These are phyloP conservation scores for Otolemur crassicaudatus DNA, from an alignment of 2,797 vertebrate species.

Conservation along the genomic window DNA sequence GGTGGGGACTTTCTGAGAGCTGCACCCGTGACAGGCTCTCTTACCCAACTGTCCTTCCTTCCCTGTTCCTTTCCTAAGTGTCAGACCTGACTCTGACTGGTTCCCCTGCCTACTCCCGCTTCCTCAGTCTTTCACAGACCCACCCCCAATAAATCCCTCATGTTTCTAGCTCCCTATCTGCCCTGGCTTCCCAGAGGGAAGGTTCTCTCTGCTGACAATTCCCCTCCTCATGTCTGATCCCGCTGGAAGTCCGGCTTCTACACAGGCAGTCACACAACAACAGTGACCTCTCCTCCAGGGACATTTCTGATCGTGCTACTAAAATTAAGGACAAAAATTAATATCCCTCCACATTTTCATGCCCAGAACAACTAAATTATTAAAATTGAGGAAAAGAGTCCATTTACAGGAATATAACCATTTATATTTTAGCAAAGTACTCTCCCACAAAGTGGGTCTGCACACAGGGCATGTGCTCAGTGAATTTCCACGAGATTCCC, in stretches of 20 bases:
- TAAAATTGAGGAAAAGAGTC: not conserved
- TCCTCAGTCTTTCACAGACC: not conserved
- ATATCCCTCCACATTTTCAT: not conserved
- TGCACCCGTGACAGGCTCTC: not conserved
- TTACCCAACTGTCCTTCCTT: not conserved
- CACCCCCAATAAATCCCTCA: not conserved
- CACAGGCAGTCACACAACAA: not conserved
- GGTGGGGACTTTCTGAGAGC: not conserved
- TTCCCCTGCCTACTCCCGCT: not conserved
- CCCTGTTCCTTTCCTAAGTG: not conserved
- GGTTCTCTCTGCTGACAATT: not conserved
- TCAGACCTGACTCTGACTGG: not conserved
- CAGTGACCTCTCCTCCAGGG: not conserved
- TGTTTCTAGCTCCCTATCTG: not conserved
- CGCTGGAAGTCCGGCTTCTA: not conserved
- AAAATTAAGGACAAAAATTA: not conserved
- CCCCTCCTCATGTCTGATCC: not conserved
- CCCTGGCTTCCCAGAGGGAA: not conserved
- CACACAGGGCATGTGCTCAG: not conserved
- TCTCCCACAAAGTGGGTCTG: not conserved
- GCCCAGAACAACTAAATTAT: not conserved
- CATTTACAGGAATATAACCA: not conserved
- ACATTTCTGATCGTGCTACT: not conserved
- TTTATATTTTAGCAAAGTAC: constrained; percentile 32
- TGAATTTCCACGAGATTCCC: not conserved